Evolutionary conservation across 2,888 invertebrate genomes (phyloP), one percentile per base, ranked within the genome.

Genomic region (Synanthedon tipuliformis): DNA sequence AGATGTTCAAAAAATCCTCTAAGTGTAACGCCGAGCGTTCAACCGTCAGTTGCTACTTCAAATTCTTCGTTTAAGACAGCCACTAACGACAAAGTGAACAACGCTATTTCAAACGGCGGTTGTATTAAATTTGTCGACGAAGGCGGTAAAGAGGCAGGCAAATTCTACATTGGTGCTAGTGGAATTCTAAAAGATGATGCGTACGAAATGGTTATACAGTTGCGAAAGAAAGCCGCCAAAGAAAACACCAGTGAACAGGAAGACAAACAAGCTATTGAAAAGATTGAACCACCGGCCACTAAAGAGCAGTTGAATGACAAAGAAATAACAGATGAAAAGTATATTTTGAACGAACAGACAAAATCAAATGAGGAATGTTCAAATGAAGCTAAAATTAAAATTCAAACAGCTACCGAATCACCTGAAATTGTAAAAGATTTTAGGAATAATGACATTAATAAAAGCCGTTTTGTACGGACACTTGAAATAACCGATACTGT

Each of bases 141-240:
- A 41, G 66, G 60, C 3, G 76, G 71, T 2, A 67, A 75, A 48
- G 81, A 78, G 52, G 61, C 78, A 7, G 80, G 78, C 2, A 81
- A 85, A 59, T 80, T 87, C 58, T 84, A 78, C 53, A 75, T 87
- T 13, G 85, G 83, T 13, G 74, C 84, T 18, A 73, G 79, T 5
- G 81, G 78, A 3, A 71, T 80, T 15, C 64, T 86, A 7, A 79
- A 78, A 63, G 71, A 83, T 57, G 74, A 83, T 52, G 78, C 73
- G 15, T 87, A 85, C 57, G 87, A 87, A 76, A 81, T 87, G 11
- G 65, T 86, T 8, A 83, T 87, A 62, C 85, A 86, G 56, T 65
- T 87, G 7, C 74, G 78, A 52, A 87, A 85, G 56, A 86, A 82
- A 62, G 78, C 74, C 23, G 56, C 57, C 2, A 59, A 58, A 50